These are phyloP conservation scores for Laspeyria flexula DNA, from an alignment of 2,888 invertebrate genomes.

Conservation along the genomic window DNA sequence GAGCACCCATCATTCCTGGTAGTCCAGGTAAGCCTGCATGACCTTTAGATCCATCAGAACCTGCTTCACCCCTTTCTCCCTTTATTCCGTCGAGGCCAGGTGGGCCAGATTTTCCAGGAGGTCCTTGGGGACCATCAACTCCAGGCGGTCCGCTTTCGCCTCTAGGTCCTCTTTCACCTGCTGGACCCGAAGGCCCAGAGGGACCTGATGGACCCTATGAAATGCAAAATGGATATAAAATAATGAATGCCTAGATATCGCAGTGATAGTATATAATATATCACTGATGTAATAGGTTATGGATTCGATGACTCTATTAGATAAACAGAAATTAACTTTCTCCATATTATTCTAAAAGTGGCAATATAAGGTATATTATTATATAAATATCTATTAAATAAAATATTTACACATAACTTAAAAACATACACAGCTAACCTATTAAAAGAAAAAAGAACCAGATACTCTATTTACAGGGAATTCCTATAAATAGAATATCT, in stretches of 20 bases:
- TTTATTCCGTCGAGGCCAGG: conserved; percentile 91
- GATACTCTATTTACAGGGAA: no score
- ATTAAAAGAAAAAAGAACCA: no score
- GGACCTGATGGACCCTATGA: conserved; percentile 88
- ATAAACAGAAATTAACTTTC: no score
- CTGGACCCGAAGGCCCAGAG: conserved; percentile 88
- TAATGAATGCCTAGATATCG: not conserved
- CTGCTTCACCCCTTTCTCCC: conserved; percentile 86
- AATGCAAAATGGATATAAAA: not conserved
- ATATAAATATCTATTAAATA: no score
- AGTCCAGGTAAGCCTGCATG: conserved; percentile 94
- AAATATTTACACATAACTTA: no score
- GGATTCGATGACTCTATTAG: no score
- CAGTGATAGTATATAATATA: no score
- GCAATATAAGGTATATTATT: no score
- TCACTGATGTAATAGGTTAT: no score
- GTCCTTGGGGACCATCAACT: conserved; percentile 91
- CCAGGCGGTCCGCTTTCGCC: conserved; percentile 92
- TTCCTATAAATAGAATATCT: no score
- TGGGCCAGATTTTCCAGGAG: conserved; percentile 91
- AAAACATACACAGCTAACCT: no score
- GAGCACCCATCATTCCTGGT: conserved; percentile 91
- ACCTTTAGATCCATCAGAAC: conserved; percentile 91
- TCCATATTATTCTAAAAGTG: no score
- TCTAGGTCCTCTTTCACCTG: conserved; percentile 90